Base-by-base conservation (phyloP, 1,140 invertebrate genomes). In the Mercenaria mercenaria region DNA sequence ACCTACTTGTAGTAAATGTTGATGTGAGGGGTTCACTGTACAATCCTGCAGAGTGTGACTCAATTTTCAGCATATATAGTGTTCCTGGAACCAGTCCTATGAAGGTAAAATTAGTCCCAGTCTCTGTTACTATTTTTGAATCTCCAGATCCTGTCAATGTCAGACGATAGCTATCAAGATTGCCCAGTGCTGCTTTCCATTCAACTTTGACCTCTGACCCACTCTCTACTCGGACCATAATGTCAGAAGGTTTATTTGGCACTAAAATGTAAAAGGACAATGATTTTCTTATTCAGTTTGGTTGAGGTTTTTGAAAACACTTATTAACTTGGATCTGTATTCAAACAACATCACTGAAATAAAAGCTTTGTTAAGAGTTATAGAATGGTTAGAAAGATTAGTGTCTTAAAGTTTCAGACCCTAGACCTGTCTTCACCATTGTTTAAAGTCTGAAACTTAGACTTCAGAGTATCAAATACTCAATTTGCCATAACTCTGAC, bases 1-100 rank as follows among this genome's bases (percentile, higher is more conserved):
- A 83, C 88, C 47, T 74, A 89, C 88, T 89, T 83, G 88, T 89
- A 11, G 80, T 89, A 61, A 89, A 69, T 41, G 23, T 83, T 50
- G 23, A 32, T 8, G 47, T 43, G 18, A 76, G n/a, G 43, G 80
- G 32, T 43, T 74, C 67, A 89, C 88, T 89, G 43, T 56, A 64
- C 8, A 89, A 4, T 23, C 39, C 64, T n/a, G 64, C 88, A 64
- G 72, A 74, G 52, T 84, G 64, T 18, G 80, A 76, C 80, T 61
- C 64, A 20, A 89, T 20, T 59, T 83, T 84, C 39, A 89, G 47
- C 32, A 37, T 47, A 43, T 89, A 89, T 15, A 47, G 32, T 13
- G 80, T 84, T n/a, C 88, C 88, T 47, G 88, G 50, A 18, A 61
- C 26, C 69, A 89, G 67, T 59, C 52, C 69, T 37, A 77, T 8